Base-by-base conservation (phyloP, 2,113 vertebrate genomes). In the Azemiops feae region DNA sequence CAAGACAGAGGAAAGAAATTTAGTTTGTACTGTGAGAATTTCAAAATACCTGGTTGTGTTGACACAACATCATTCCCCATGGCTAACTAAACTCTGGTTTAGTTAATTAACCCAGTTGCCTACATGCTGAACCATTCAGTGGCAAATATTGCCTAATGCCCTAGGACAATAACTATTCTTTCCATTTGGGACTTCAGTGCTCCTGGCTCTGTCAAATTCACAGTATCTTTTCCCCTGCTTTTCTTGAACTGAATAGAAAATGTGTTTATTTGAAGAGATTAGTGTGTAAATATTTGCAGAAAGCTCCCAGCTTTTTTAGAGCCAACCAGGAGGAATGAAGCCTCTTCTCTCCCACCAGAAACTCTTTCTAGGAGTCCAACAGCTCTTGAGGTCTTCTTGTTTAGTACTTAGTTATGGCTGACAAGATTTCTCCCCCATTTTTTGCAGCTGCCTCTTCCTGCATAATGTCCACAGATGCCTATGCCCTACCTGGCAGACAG, bases 401-500 rank as follows among this genome's bases (percentile, higher is more conserved):
- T 47, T 60, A 50, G 64, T 18, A 20, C 1, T 23, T 43, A 8
- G 6, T 22, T 87, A 18, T n/a, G 18, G 2, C 27, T 87, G 11
- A 18, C 43, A 20, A 45, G 47, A 10, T 52, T 39, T 43, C 74
- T 91, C 60, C 30, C 53, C 50, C 74, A 0, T 11, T 10, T 16
- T 74, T 0, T 47, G 58, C 6, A 54, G 18, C 5, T 5, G 1
- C 22, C 9, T 20, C 23, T 25, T 30, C 4, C 53, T 14, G 5
- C 10, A 34, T 14, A 6, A 87, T 14, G 11, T 3, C 43, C 10
- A 27, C 64, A 43, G 34, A 0, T 23, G 20, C 0, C 81, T 18
- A 9, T 57, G 85, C 89, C 92, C 45, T 92, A 97, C 98, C 96
- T 98, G 96, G 98, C 98, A 81, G 30, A 95, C 16, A 97, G 97